These are phyloP conservation scores for Rhodophaea formosa DNA, from an alignment of 2,888 invertebrate species.

Conservation along the genomic window DNA sequence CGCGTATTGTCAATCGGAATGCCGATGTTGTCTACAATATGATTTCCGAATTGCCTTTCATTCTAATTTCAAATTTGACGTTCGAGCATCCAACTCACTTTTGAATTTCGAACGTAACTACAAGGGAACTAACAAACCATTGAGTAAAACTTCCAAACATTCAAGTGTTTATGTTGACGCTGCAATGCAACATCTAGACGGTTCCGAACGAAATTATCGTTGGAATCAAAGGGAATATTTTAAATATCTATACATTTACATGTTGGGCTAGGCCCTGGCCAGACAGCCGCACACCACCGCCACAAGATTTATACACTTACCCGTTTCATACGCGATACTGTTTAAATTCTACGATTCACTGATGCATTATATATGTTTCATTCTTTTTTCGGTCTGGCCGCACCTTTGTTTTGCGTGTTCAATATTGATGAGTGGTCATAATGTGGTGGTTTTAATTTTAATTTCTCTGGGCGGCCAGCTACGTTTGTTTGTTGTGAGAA, in stretches of 20 bases:
- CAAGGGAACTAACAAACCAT: background rate
- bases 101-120: conserved; percentile 1
- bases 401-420: conserved; percentile 60
- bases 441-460: conserved; percentile 19
- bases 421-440: conserved; percentile 44
- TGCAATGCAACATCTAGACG: conserved; percentile 47
- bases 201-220: conserved; percentile 75
- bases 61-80: conserved; percentile 37
- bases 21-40: conserved; percentile 43
- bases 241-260: conserved; percentile 74
- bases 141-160: background rate
- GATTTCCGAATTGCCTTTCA: conserved; percentile 36
- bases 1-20: conserved; percentile 36
- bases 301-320: conserved; percentile 68
- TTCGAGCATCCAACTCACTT: conserved; percentile 20
- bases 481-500: conserved; percentile 17
- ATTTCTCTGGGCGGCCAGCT: background rate
- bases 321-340: conserved; percentile 55
- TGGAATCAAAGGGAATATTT: conserved; percentile 81
- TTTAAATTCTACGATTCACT: conserved; percentile 67
- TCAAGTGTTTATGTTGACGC: conserved; percentile 51
- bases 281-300: conserved; percentile 64
- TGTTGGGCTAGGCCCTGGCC: conserved; percentile 52
- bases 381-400: conserved; percentile 65
- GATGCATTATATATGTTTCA: conserved; percentile 66